Base-by-base conservation (phyloP, 1,140 invertebrate genomes). In the Polyergus mexicanus region DNA sequence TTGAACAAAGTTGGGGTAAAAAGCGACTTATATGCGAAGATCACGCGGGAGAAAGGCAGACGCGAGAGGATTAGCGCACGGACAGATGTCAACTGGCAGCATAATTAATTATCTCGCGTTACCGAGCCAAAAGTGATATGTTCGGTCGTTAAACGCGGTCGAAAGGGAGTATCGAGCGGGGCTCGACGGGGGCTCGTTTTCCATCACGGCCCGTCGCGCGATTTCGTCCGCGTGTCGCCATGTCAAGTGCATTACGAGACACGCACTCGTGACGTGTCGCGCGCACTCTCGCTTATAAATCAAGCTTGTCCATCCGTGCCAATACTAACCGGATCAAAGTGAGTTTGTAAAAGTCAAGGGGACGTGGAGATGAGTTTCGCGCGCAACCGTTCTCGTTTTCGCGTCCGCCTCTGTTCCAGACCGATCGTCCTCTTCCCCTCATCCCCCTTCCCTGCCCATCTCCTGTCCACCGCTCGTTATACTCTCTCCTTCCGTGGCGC, bases 301-400 rank as follows among this genome's bases (percentile, higher is more conserved):
- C 84, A 85, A 78, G 72, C 74, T 85, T 78, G 84, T 78, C 74
- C 84, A 44, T 28, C 72, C 74, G 84, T 68, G 62, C 60, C 75
- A 80, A 77, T 77, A 76, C 75, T 89, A 86, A 89, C 76, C 80
- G 84, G 78, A 81, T 85, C 78, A 83, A 86, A 88, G 65, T 88
- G 85, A 84, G 84, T 89, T 87, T 81, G 75, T 85, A 74, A 88
- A 85, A 85, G 44, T 81, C 60, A 69, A 83, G 68, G 72, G 47
- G 69, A 60, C 28, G 80, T 84, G 69, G 77, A 80, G 77, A 80
- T 80, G 77, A 80, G 65, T 69, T 28, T 71, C 47, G 44, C 65
- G 44, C 74, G 44, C 72, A 62, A 51, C 51, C 38, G 25, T 58
- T 22, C 68, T 83, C 66, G 80, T 56, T 75, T 69, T 65, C 72